Evolutionary conservation across 2,797 vertebrate genomes (phyloP).

Genomic region (Lindbergichthys nudifrons): DNA sequence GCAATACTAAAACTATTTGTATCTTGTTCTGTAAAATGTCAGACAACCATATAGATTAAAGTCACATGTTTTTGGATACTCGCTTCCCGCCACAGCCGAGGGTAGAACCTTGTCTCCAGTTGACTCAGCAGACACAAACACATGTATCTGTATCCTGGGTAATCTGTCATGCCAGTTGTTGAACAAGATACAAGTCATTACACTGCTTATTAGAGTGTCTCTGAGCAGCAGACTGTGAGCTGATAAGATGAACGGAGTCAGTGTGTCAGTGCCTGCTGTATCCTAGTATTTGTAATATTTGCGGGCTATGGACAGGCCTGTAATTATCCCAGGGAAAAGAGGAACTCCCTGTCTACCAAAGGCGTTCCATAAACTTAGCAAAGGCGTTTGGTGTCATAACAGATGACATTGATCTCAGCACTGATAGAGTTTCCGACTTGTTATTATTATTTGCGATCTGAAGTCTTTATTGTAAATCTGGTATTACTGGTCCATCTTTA

Average conservation of each 20-base stretch:
- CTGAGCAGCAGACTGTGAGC: neutral
- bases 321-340: conserved; percentile 32
- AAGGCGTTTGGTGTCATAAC: neutral
- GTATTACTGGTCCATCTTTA: neutral
- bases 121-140: neutral
- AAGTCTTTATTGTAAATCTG: neutral
- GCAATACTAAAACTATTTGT: too few relatives aligned
- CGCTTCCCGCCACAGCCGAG: too few relatives aligned
- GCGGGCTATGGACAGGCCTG: conserved; percentile 10
- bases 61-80: too few relatives aligned
- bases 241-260: conserved; percentile 7
- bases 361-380: conserved; percentile 15
- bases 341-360: conserved; percentile 27
- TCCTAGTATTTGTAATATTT: conserved; percentile 16
- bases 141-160: neutral
- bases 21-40: neutral
- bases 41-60: neutral
- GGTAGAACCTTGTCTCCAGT: neutral
- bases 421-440: neutral
- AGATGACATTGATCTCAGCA: conserved; percentile 22
- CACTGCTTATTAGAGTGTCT: neutral
- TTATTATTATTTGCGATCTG: neutral
- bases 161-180: neutral
- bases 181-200: neutral
- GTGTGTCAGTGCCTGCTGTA: neutral